Percentiles rank a stretch among this genome's conserved stretches.
Evolutionary conservation across 1,140 invertebrate genomes (phyloP).

Genomic region (Papilio polytes): DNA sequence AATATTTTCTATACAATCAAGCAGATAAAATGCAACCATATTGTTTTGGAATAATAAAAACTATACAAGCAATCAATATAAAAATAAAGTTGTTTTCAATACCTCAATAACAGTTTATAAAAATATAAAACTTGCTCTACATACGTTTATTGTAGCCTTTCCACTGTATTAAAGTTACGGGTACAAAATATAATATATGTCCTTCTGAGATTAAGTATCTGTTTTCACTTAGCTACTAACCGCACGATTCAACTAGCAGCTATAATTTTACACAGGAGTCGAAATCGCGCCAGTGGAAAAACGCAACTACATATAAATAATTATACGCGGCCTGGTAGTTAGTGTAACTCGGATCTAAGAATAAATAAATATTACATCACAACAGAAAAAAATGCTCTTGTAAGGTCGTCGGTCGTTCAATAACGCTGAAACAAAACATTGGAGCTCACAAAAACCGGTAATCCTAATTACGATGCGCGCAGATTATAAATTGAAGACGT

Average conservation of each 20-base stretch:
- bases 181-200: not conserved
- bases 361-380: not conserved
- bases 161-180: not conserved
- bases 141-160: not conserved
- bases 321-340: no score
- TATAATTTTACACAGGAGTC: no score
- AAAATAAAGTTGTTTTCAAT: not conserved
- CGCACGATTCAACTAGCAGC: no score
- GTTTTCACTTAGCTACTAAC: not conserved
- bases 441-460: slow-evolving; percentile 27
- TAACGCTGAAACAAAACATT: slow-evolving; percentile 20
- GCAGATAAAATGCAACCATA: not conserved
- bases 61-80: not conserved
- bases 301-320: no score
- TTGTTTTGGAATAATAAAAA: not conserved
- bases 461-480: not conserved
- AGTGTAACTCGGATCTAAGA: not conserved
- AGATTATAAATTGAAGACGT: slow-evolving; percentile 7
- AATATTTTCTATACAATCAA: not conserved
- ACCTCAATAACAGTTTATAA: not conserved
- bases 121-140: not conserved
- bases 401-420: slow-evolving; percentile 4
- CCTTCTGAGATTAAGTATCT: not conserved
- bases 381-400: not conserved
- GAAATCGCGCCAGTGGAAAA: not conserved